These are phyloP conservation scores for Diadophis punctatus DNA, from an alignment of 2,113 vertebrate genomes.

Conservation along the genomic window DNA sequence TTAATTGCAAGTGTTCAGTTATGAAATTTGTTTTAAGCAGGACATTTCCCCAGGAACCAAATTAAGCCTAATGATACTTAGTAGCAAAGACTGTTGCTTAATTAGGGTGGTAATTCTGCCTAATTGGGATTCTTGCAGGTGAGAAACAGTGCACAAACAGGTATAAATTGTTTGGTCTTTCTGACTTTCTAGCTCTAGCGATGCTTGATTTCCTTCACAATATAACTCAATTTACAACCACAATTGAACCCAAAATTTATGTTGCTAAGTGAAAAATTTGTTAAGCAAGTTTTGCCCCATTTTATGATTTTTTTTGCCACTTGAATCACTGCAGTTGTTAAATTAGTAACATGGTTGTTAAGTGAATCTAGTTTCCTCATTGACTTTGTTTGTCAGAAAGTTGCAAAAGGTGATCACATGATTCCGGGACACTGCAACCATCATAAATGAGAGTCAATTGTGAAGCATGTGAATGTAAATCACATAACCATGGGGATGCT, in stretches of 20 bases:
- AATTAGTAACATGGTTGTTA: too few species aligned
- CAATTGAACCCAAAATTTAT: neutral
- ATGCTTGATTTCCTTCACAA: constrained; percentile 48
- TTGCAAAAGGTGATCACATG: neutral
- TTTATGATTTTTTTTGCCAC: neutral
- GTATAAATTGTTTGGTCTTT: constrained; percentile 59
- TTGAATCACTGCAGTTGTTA: too few species aligned
- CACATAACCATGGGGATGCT: neutral
- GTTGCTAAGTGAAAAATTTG: neutral
- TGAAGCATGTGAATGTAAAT: neutral
- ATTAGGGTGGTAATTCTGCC: constrained; percentile 67
- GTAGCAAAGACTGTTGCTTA: constrained; percentile 66
- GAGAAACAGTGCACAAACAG: constrained; percentile 61
- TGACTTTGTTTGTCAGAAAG: neutral
- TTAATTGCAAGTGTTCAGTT: constrained; percentile 65
- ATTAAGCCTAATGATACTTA: constrained; percentile 70
- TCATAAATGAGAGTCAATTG: neutral
- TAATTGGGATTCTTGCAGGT: constrained; percentile 67
- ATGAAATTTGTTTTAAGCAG: constrained; percentile 60
- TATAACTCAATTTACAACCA: neutral
- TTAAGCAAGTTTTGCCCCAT: neutral
- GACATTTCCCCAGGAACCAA: constrained; percentile 66
- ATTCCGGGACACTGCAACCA: neutral
- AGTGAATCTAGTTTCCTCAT: neutral
- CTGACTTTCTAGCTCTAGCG: constrained; percentile 39